These are phyloP conservation scores for cattle (Bos taurus) DNA, from an alignment of 2,113 vertebrate species.

Conservation along the genomic window DNA sequence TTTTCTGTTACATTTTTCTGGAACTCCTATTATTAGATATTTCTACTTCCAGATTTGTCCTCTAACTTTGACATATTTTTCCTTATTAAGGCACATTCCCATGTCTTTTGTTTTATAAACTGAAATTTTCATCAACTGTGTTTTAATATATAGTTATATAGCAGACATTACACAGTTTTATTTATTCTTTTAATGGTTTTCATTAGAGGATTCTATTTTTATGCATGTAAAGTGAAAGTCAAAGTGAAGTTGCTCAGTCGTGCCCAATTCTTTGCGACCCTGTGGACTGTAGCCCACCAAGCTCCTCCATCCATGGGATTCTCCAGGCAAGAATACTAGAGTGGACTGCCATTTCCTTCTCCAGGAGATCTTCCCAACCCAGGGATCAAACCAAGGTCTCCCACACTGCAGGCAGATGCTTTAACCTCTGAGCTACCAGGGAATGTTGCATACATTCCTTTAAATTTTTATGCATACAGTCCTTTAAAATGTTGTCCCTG, in stretches of 20 bases:
- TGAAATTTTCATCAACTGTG: neutral
- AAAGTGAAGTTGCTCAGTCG: no score
- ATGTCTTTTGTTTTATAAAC: neutral
- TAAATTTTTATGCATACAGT: neutral
- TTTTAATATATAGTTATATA: neutral
- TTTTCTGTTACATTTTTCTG: neutral
- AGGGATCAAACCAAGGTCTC: no score
- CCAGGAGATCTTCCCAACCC: no score
- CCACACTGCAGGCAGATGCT: no score
- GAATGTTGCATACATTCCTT: no score
- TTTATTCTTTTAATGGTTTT: neutral
- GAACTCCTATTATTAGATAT: neutral
- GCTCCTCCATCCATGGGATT: no score
- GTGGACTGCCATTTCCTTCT: no score
- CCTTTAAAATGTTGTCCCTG: neutral
- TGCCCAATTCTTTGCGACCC: no score
- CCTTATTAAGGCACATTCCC: neutral
- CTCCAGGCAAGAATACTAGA: no score
- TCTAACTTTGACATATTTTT: neutral
- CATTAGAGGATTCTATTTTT: neutral
- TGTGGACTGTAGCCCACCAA: no score
- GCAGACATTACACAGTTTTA: neutral
- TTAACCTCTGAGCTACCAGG: no score
- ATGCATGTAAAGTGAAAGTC: no score
- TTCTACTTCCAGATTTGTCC: neutral